phyloP scores from a whole-genome alignment of 2,113 vertebrate species.

The Verasper variegatus region DNA sequence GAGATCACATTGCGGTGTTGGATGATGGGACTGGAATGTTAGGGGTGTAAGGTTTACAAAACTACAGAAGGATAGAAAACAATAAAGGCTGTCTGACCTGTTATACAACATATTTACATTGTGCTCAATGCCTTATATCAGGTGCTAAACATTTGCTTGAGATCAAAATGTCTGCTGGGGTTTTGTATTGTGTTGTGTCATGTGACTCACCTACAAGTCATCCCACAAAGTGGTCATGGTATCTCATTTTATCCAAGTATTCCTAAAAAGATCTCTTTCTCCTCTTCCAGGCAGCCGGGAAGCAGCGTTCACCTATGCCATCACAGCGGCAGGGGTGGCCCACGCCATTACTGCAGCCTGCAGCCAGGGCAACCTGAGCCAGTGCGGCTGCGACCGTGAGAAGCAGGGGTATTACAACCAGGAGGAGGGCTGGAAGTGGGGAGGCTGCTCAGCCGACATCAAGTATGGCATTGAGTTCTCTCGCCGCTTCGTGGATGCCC shows the following conservation, averaged over 20 bases:
- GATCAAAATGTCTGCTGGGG: background rate
- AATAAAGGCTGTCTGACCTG: background rate
- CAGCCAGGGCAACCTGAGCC: slow-evolving; percentile 98
- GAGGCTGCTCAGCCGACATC: slow-evolving; percentile 97
- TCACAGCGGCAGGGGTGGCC: slow-evolving; percentile 96
- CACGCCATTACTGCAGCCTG: slow-evolving; percentile 96
- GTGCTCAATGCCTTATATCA: too few relatives aligned
- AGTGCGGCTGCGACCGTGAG: slow-evolving; percentile 97
- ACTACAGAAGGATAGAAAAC: background rate
- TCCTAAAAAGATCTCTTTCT: slow-evolving; percentile 47
- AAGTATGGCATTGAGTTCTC: slow-evolving; percentile 99
- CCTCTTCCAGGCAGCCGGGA: slow-evolving; percentile 93
- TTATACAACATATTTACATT: background rate
- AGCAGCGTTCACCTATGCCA: slow-evolving; percentile 98
- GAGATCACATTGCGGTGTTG: background rate
- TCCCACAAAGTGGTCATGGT: too few relatives aligned
- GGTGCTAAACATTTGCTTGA: background rate
- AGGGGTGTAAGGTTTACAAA: background rate
- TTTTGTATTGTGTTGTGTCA: background rate
- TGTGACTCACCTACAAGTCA: background rate
- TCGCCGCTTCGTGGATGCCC: slow-evolving; percentile 95
- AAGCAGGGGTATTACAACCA: slow-evolving; percentile 99
- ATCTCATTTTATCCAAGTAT: background rate
- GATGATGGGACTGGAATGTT: background rate
- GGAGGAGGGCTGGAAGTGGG: slow-evolving; percentile 99